A percentile compares a stretch with the other conserved stretches of the same genome.
These are phyloP conservation scores for Tauraco erythrolophus DNA, from an alignment of 2,113 vertebrate species.

Conservation along the genomic window DNA sequence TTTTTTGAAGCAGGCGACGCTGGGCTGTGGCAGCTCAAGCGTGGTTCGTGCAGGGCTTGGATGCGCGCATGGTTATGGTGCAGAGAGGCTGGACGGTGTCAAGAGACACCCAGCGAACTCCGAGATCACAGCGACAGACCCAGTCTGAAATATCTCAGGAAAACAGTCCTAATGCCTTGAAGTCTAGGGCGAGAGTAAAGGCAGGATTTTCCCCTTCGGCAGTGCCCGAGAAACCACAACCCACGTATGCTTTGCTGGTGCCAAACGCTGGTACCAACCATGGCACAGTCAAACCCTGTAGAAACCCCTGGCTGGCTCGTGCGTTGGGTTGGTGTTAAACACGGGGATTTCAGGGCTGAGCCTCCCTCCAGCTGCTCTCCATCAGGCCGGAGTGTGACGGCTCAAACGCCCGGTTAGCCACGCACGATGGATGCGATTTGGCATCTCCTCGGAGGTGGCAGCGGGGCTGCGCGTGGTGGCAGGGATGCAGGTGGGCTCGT, in stretches of 20 bases:
- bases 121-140: neutral
- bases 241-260: accelerated
- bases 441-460: neutral
- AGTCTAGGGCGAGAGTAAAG: neutral
- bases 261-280: neutral
- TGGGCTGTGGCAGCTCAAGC: neutral
- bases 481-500: accelerated
- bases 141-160: neutral
- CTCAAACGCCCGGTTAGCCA: accelerated
- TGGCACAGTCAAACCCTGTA: neutral
- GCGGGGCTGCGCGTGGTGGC: neutral
- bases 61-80: accelerated
- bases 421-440: neutral
- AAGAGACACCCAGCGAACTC: neutral
- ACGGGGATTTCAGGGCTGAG: neutral
- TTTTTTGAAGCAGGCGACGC: neutral
- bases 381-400: accelerated
- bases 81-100: neutral
- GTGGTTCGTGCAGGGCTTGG: neutral
- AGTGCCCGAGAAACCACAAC: neutral
- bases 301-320: neutral
- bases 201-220: neutral
- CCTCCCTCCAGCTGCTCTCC: neutral
- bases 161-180: neutral
- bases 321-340: neutral